Evolutionary conservation across 2,113 vertebrate species (phyloP).

Genomic region (Paraplagusia blochii): DNA sequence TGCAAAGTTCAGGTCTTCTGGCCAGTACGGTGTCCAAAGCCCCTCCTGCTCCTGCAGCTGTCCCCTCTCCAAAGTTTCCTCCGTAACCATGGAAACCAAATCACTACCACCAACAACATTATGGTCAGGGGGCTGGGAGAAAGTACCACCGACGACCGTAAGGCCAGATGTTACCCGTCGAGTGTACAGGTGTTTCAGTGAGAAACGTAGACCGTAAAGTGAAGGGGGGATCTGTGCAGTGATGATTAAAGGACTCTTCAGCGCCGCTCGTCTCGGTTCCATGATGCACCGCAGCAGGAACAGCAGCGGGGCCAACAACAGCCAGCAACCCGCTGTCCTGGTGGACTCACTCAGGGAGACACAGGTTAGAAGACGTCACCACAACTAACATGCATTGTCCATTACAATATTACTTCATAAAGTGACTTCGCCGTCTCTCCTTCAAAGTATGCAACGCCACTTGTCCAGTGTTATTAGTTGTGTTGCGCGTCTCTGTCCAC

Average conservation of each 20-base stretch:
- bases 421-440: no score
- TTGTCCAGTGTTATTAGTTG: no score
- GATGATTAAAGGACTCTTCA: neutral
- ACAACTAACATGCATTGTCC: no score
- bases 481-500: neutral
- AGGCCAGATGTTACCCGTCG: neutral
- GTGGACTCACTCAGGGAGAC: constrained; percentile 59
- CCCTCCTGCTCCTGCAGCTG: neutral
- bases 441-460: no score
- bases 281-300: neutral
- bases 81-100: neutral
- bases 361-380: constrained; percentile 66
- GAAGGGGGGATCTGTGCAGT: neutral
- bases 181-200: neutral
- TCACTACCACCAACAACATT: neutral
- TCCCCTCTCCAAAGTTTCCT: neutral
- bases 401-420: no score
- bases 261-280: neutral
- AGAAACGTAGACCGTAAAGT: neutral
- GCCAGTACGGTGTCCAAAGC: neutral
- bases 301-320: constrained; percentile 47
- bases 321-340: constrained; percentile 25
- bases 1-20: no score
- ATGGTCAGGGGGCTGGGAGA: neutral
- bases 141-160: neutral